Evolutionary conservation across 2,113 vertebrate species (phyloP).

Genomic region (Mastomys coucha): DNA sequence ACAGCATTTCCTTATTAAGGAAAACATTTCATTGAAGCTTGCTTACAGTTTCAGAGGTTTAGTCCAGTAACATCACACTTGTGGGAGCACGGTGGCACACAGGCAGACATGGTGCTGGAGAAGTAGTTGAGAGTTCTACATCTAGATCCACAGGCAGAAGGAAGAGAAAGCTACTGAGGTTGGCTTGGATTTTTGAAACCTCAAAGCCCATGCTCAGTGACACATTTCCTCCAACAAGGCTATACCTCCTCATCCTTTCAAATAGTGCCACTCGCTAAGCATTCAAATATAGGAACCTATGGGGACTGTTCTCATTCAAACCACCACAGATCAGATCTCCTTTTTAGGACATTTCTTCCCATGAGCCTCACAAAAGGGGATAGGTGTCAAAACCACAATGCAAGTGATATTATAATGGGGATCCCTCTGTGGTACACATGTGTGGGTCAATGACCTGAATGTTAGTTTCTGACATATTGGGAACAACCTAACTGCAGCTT

Average conservation of each 20-base stretch:
- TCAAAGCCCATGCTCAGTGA: background rate
- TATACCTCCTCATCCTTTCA: background rate
- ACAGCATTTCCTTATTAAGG: background rate
- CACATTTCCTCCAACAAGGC: background rate
- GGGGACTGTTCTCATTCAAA: background rate
- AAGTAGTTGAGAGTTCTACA: background rate
- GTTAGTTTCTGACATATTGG: background rate
- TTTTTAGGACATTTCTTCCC: background rate
- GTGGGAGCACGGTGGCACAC: background rate
- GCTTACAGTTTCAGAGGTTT: background rate
- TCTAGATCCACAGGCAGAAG: background rate
- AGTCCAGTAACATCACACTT: background rate
- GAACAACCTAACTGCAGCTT: background rate
- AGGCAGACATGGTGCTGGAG: background rate
- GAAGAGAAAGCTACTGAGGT: background rate
- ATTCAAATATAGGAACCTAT: background rate
- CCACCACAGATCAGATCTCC: background rate
- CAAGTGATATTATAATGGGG: background rate
- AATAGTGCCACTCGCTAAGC: background rate
- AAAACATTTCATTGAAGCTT: background rate
- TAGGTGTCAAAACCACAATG: background rate
- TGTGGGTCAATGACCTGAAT: background rate
- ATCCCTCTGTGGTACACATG: background rate
- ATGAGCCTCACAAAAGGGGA: background rate
- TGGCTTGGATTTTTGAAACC: background rate